Evolutionary conservation across 2,797 vertebrate genomes (phyloP), one percentile per base, ranked within the genome.

Genomic region (Mionectes olivaceus): DNA sequence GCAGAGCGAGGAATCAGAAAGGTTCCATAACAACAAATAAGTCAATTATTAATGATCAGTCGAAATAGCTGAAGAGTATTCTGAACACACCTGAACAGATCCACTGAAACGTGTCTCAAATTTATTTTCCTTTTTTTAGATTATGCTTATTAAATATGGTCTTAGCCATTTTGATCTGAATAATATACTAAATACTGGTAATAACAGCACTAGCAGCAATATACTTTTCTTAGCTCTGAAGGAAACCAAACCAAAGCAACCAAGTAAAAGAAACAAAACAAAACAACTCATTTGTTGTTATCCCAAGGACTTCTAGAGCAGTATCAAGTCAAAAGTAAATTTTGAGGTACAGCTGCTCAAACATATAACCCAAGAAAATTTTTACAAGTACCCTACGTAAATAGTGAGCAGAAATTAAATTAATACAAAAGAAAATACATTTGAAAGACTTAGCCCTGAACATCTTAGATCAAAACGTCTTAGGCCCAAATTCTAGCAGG

Each of bases 361-460:
- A 0, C 7, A 13, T 56, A 6, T 3, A 69, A 52, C 5, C 49
- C 7, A 71, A 43, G 44, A 49, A 8, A 60, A 12, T 44, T 65
- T 84, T 74, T 57, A 50, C 8, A 32, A 32, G 3, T 33, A n/a
- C 7, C 3, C 7, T 13, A 25, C 0, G 1, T 19, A 50, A 83
- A 75, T 1, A 1, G 3, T 25, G 10, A 74, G 10, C 9, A 22
- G 59, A 63, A 78, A 60, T 18, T 0, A 69, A 60, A 28, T 1
- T 13, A 61, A 7, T 11, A 43, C 4, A 65, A 43, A 68, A 76
- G 22, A 35, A 18, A 35, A 22, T 10, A 23, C n/a, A 12, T 56
- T n/a, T 44, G n/a, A 68, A 5, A n/a, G 15, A 59, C 69, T 37
- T 27, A 46, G 17, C 13, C 27, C 18, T 64, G 11, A 30, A 64